Base-by-base conservation (phyloP, 2,113 vertebrate genomes). In the Hystrix brachyura region DNA sequence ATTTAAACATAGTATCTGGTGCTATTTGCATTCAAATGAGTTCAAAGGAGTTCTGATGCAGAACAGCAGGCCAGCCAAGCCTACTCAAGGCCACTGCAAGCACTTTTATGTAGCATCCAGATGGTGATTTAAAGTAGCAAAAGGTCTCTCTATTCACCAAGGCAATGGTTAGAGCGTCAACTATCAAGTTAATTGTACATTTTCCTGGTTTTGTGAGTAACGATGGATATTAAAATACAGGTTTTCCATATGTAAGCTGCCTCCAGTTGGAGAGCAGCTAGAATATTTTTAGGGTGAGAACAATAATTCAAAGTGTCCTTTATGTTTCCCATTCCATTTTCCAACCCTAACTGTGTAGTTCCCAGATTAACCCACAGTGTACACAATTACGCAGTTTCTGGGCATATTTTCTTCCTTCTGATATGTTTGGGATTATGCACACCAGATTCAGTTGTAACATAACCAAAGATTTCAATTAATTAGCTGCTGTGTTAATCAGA, bases 141-240 rank as follows among this genome's bases (percentile, higher is more conserved):
- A 91, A 81, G 67, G 43, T 62, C 87, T 80, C 87, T 80, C 91
- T 86, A 21, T 78, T 96, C 94, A 82, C 60, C 79, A 83, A 93
- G 53, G 91, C 78, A 1, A 12, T 88, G 84, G 71, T 94, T 95
- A 94, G 55, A 59, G 18, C 79, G 80, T 83, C 95, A 97, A 21
- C 83, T 48, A 90, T 90, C 87, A 92, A 86, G 87, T 88, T 95
- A 97, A 95, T 92, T 95, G 93, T 59, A 93, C 87, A 85, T 94
- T 85, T 96, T 97, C 88, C 57, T 89, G 92, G 76, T 87, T 95
- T 83, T 72, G 59, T 96, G 91, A 74, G 71, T 96, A 94, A 94
- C 65, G 94, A 18, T 94, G 80, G 11, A 87, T 53, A 95, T 95
- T 94, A 97, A 98, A 94, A 55, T 74, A 94, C 14, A 87, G 93